Evolutionary conservation across 2,113 vertebrate genomes (phyloP), one percentile per base, ranked within the genome.

Genomic region (Centropristis striata): DNA sequence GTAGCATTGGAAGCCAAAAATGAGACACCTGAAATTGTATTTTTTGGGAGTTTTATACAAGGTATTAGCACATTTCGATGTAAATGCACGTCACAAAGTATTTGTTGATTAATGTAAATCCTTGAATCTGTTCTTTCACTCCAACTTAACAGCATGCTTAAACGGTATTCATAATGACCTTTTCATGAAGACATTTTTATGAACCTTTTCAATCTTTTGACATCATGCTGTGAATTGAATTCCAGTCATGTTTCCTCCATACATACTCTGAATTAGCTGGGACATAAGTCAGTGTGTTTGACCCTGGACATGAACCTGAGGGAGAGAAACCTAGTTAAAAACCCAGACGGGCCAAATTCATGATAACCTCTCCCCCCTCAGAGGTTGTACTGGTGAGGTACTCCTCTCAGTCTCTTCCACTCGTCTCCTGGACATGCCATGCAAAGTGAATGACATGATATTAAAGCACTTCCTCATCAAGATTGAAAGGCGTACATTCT

Each of bases 381-480:
- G 69, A 71, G 76, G 61, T 86, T 75, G 44, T 51, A 4, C 58
- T n/a, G 23, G 18, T 57, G 71, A 80, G 57, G 57, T 44, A 37
- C 58, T 80, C 32, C 57, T 74, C 74, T 32, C 21, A 4, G 1
- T 41, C 58, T 61, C 65, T 61, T 65, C 50, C 68, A 32, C 68
- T 70, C 37, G 28, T 88, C 81, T 90, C 71, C 64, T 82, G 80
- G 78, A 91, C 81, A 28, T 68, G 80, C 58, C 84, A 71, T 87
- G 81, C 85, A 89, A 88, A 90, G 90, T 86, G 90, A 90, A 91
- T 89, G 91, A 87, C 90, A 90, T 81, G 87, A 93, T 92, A 92
- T 94, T 94, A 91, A 90, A 94, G 89, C 85, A 90, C 89, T 92
- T 90, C 75, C 84, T 93, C 90, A 92, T 93, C 88, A 88, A 89